A percentile compares a stretch with the other conserved stretches of the same genome.
Evolutionary conservation across 2,888 invertebrate species (phyloP).

Genomic region (Cyclophora punctaria): DNA sequence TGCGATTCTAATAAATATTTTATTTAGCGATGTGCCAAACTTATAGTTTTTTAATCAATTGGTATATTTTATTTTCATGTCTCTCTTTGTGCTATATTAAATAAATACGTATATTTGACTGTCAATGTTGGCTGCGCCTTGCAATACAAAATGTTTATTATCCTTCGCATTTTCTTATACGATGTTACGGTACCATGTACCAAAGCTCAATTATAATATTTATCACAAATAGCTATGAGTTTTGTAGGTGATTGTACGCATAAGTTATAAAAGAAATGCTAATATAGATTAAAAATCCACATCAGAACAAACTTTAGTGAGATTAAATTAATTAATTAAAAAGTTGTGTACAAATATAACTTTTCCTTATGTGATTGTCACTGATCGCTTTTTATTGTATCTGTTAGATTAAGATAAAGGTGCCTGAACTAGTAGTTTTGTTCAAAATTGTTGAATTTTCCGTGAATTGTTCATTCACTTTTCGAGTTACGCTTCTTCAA

Average conservation of each 20-base stretch:
- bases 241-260: too few relatives aligned
- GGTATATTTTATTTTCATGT: neutral
- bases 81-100: slow-evolving; percentile 1
- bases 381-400: slow-evolving; percentile 7
- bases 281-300: too few relatives aligned
- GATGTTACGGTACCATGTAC: neutral
- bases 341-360: neutral
- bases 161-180: too few relatives aligned
- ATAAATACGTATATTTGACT: too few relatives aligned
- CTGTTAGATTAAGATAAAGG: slow-evolving; percentile 59
- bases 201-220: too few relatives aligned
- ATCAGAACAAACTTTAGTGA: too few relatives aligned
- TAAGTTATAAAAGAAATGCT: too few relatives aligned
- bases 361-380: neutral
- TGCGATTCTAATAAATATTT: slow-evolving; percentile 5
- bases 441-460: slow-evolving; percentile 11
- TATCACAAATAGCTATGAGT: too few relatives aligned
- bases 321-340: too few relatives aligned
- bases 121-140: too few relatives aligned
- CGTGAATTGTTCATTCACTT: too few relatives aligned
- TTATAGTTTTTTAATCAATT: slow-evolving; percentile 1
- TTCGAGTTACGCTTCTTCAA: too few relatives aligned
- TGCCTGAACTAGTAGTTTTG: slow-evolving; percentile 50
- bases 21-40: slow-evolving; percentile 38
- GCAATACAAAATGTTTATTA: neutral